Evolutionary conservation across 2,888 invertebrate species (phyloP).

Genomic region (Phania funesta): DNA sequence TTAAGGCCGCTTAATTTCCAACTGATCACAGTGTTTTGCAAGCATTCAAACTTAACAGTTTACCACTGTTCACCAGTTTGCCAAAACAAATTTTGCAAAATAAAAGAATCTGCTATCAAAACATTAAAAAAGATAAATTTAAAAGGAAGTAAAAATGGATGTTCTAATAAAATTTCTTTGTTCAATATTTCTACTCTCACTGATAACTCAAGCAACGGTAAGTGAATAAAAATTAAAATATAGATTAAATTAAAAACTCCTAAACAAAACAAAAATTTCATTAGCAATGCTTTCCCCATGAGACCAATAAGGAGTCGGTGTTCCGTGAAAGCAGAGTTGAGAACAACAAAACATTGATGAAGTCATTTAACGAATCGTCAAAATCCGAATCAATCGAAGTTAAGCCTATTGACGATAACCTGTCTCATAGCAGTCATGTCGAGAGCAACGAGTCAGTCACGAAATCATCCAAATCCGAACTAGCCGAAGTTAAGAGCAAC

Average conservation of each 20-base stretch:
- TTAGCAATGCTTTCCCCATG: neutral
- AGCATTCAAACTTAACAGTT: neutral
- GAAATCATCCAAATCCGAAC: no score
- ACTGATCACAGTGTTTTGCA: neutral
- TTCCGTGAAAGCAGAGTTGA: no score
- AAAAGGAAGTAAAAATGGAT: neutral
- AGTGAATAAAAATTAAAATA: neutral
- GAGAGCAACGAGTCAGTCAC: no score
- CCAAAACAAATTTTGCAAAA: no score
- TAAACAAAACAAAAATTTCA: neutral
- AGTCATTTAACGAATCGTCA: no score
- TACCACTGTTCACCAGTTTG: neutral
- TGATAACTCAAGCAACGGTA: neutral
- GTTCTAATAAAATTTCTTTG: neutral
- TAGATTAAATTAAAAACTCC: neutral
- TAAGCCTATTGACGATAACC: neutral
- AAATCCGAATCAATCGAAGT: neutral
- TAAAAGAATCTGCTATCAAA: neutral
- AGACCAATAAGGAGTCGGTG: no score
- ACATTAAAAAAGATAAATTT: no score
- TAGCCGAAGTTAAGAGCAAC: neutral
- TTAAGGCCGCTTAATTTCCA: no score
- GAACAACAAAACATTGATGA: no score
- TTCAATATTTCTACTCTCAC: neutral
- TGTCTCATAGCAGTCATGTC: no score